Percentiles rank a stretch among this genome's conserved stretches.
These are phyloP conservation scores for Proterorhinus semilunaris DNA, from an alignment of 2,113 vertebrate genomes.

Conservation along the genomic window DNA sequence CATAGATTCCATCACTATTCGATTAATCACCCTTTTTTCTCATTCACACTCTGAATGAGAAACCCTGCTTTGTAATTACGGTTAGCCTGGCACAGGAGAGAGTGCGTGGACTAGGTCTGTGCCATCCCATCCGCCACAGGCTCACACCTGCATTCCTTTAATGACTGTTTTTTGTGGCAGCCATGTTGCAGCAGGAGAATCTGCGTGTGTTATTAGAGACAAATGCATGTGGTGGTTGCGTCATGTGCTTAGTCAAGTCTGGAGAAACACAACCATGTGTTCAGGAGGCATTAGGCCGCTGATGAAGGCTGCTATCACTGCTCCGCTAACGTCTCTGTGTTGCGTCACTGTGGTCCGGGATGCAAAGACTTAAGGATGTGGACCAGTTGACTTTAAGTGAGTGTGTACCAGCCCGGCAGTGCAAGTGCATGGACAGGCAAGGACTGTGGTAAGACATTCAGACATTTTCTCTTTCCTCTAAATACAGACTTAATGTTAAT, in stretches of 20 bases:
- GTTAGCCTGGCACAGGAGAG: slow-evolving; percentile 29
- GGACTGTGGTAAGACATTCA: slow-evolving; percentile 51
- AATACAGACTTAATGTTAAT: not conserved
- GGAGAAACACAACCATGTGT: slow-evolving; percentile 73
- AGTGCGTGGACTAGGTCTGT: slow-evolving; percentile 21
- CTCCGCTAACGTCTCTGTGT: slow-evolving; percentile 55
- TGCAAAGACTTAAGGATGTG: slow-evolving; percentile 63
- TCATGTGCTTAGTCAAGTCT: slow-evolving; percentile 65
- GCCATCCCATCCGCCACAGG: slow-evolving; percentile 49
- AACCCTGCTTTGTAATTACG: slow-evolving; percentile 3
- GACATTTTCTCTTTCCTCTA: not conserved
- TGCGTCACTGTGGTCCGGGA: slow-evolving; percentile 72
- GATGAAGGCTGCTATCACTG: slow-evolving; percentile 72
- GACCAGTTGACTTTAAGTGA: slow-evolving; percentile 46
- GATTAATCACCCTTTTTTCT: no score
- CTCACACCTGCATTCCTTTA: slow-evolving; percentile 72
- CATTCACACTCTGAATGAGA: no score
- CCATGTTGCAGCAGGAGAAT: slow-evolving; percentile 66
- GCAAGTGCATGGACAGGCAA: slow-evolving; percentile 39
- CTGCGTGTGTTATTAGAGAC: slow-evolving; percentile 72
- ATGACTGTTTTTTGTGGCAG: slow-evolving; percentile 75
- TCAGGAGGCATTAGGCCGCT: slow-evolving; percentile 74
- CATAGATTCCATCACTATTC: no score
- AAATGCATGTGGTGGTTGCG: slow-evolving; percentile 72
- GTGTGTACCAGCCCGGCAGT: slow-evolving; percentile 40